Conservation (phyloP, 2,888 invertebrate genomes). For the Thymelicus lineola region DNA sequence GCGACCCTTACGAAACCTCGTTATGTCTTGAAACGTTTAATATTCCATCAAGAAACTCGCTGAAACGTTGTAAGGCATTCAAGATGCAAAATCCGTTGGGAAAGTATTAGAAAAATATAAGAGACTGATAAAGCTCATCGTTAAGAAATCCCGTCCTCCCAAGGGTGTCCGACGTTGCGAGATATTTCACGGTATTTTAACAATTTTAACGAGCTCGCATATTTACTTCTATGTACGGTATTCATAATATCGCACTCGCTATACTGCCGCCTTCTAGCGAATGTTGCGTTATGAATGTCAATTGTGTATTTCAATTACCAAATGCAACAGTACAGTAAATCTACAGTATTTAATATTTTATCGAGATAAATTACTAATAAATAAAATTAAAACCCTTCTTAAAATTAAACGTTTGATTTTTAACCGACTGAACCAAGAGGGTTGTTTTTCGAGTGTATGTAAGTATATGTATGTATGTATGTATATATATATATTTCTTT, state of each 20-base stretch:
- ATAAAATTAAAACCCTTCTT: too few species aligned
- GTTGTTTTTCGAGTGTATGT: too few species aligned
- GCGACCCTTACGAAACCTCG: constrained; percentile 46
- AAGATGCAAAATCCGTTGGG: constrained; percentile 71
- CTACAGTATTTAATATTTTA: too few species aligned
- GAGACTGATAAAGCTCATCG: constrained; percentile 63
- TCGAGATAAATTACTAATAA: too few species aligned
- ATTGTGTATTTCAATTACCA: not conserved
- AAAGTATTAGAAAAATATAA: constrained; percentile 79
- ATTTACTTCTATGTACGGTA: constrained; percentile 73
- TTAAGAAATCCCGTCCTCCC: constrained; percentile 60
- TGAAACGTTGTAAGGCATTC: constrained; percentile 58
- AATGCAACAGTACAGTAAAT: too few species aligned
- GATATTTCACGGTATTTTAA: constrained; percentile 84
- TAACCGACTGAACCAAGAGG: too few species aligned
- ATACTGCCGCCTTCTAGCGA: not conserved
- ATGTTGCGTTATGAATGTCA: not conserved
- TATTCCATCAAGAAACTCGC: constrained; percentile 65
- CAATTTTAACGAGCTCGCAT: constrained; percentile 82
- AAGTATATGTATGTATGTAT: too few species aligned
- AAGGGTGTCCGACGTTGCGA: constrained; percentile 74
- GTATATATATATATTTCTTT: too few species aligned
- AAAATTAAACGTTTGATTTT: too few species aligned
- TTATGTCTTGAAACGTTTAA: constrained; percentile 51
- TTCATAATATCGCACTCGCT: constrained; percentile 33